A percentile compares a stretch with the other conserved stretches of the same genome.
phyloP scores from a whole-genome alignment of 2,888 invertebrate species.

The Pilophorus perplexus region DNA sequence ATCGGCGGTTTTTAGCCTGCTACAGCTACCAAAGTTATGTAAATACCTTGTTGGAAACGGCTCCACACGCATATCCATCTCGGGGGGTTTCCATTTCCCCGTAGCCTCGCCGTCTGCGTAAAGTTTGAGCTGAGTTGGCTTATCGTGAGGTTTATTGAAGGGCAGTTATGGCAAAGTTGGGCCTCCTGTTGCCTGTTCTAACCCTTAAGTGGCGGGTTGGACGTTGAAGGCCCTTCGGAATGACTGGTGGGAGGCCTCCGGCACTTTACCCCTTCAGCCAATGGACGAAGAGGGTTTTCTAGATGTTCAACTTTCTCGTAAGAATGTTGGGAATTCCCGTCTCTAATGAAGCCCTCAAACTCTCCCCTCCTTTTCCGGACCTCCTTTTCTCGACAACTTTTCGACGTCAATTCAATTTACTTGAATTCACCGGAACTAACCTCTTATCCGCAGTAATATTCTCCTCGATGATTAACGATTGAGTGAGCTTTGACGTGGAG shows the following conservation, averaged over 20 bases:
- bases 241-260: neutral
- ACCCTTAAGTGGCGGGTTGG: slow-evolving; percentile 1
- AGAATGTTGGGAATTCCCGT: slow-evolving; percentile 17
- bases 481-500: too few species aligned
- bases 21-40: too few species aligned
- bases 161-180: neutral
- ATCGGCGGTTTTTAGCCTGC: too few species aligned
- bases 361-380: neutral
- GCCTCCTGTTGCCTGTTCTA: neutral
- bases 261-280: too few species aligned
- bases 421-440: neutral
- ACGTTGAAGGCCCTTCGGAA: neutral
- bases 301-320: slow-evolving; percentile 26
- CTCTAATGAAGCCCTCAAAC: neutral
- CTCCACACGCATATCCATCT: too few species aligned
- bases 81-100: too few species aligned
- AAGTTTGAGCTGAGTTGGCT: too few species aligned
- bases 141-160: slow-evolving; percentile 18
- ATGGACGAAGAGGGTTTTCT: neutral
- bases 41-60: too few species aligned
- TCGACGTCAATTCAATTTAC: slow-evolving; percentile 18
- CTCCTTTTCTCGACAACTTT: neutral
- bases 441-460: neutral
- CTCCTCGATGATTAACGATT: slow-evolving; percentile 1
- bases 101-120: too few species aligned